Evolutionary conservation across 2,888 invertebrate species (phyloP).

Genomic region (Oscheius sp.): DNA sequence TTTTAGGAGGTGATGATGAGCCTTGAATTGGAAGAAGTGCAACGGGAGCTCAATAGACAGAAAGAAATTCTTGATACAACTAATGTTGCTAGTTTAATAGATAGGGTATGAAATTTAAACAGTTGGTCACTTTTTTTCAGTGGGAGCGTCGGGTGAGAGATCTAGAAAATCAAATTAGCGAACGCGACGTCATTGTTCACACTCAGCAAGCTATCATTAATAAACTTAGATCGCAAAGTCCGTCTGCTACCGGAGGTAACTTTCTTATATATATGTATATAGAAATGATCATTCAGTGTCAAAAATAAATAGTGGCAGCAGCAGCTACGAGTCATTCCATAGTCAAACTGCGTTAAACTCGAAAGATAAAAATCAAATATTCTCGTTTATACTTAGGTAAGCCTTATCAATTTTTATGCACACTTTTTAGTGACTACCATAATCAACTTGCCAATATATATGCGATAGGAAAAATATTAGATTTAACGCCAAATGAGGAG

Average conservation of each 20-base stretch:
- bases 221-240: conserved; percentile 41
- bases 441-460: conserved; percentile 50
- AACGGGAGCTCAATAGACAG: conserved; percentile 47
- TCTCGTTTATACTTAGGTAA: conserved; percentile 44
- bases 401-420: not conserved
- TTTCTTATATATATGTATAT: not conserved
- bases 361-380: conserved; percentile 20
- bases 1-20: conserved; percentile 46
- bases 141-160: conserved; percentile 48
- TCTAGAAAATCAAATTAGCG: conserved; percentile 54
- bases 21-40: conserved; percentile 49
- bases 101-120: conserved; percentile 48
- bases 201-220: conserved; percentile 57
- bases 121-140: no score
- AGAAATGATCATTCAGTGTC: not conserved
- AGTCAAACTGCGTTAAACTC: conserved; percentile 13
- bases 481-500: conserved; percentile 42
- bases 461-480: conserved; percentile 47
- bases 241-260: conserved; percentile 9
- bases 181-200: conserved; percentile 55
- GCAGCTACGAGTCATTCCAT: conserved; percentile 49
- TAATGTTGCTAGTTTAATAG: conserved; percentile 43
- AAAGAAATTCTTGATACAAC: conserved; percentile 44
- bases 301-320: conserved; percentile 39
- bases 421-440: conserved; percentile 38